These are phyloP conservation scores for Lasioglossum albipes DNA, from an alignment of 1,140 invertebrate genomes.

Conservation along the genomic window DNA sequence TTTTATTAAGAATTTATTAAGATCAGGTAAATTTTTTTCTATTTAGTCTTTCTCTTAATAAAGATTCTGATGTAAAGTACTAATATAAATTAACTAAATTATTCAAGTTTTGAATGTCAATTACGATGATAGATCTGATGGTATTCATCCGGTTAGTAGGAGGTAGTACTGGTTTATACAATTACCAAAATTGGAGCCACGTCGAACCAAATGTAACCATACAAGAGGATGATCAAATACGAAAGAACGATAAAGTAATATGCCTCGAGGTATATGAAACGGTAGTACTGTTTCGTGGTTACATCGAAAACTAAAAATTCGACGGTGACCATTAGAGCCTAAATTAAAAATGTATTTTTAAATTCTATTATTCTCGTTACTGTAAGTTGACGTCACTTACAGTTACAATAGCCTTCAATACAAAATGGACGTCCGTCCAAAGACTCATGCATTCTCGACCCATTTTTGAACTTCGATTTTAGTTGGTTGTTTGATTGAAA, in stretches of 20 bases:
- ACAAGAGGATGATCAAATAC: background rate
- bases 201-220: background rate
- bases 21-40: too few species aligned
- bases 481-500: background rate
- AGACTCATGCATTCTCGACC: background rate
- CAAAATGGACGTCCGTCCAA: background rate
- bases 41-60: too few species aligned
- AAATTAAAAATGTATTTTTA: background rate
- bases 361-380: background rate
- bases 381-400: background rate
- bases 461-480: background rate
- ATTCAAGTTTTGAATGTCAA: too few species aligned
- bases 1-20: too few species aligned
- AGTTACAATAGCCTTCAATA: background rate
- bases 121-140: too few species aligned
- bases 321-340: background rate
- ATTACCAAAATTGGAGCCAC: background rate
- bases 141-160: too few species aligned
- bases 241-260: background rate
- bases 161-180: background rate
- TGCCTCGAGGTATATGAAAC: background rate
- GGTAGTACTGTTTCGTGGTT: background rate
- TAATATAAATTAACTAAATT: too few species aligned
- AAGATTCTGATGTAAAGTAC: too few species aligned
- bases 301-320: slow-evolving; percentile 2